These are phyloP conservation scores for Ichneumon xanthorius DNA, from an alignment of 2,888 invertebrate genomes.

Conservation along the genomic window DNA sequence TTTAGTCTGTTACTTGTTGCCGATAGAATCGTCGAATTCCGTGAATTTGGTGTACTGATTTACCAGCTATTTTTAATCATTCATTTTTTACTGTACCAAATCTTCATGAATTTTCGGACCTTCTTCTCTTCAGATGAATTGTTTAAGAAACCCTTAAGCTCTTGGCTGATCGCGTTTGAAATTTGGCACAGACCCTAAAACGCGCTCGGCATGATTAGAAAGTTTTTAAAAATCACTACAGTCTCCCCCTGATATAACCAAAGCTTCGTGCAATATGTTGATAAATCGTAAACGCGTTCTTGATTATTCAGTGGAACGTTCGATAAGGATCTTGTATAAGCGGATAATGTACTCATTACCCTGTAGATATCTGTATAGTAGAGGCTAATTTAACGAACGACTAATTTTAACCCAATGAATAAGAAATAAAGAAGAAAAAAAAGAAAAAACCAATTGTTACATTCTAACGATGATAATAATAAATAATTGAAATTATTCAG, in stretches of 20 bases:
- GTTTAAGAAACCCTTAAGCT: not conserved
- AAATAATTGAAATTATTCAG: slow-evolving; percentile 69
- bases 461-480: slow-evolving; percentile 80
- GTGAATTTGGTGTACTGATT: slow-evolving; percentile 46
- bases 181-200: not conserved
- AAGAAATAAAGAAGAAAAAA: slow-evolving; percentile 66
- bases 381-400: slow-evolving; percentile 76
- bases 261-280: slow-evolving; percentile 65
- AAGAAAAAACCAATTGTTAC: slow-evolving; percentile 81
- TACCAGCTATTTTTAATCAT: not conserved
- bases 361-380: slow-evolving; percentile 85
- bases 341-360: slow-evolving; percentile 81
- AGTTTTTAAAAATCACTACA: not conserved
- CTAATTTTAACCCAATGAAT: slow-evolving; percentile 79
- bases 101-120: not conserved
- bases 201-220: not conserved
- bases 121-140: not conserved
- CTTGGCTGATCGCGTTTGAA: not conserved
- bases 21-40: slow-evolving; percentile 47
- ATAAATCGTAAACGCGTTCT: slow-evolving; percentile 1
- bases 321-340: slow-evolving; percentile 66
- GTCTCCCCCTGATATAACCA: slow-evolving; percentile 37
- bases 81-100: not conserved
- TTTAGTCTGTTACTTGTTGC: not conserved
- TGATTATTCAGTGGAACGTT: slow-evolving; percentile 50